phyloP scores from a whole-genome alignment of 2,888 invertebrate genomes.

The Drosophila lacicola region DNA sequence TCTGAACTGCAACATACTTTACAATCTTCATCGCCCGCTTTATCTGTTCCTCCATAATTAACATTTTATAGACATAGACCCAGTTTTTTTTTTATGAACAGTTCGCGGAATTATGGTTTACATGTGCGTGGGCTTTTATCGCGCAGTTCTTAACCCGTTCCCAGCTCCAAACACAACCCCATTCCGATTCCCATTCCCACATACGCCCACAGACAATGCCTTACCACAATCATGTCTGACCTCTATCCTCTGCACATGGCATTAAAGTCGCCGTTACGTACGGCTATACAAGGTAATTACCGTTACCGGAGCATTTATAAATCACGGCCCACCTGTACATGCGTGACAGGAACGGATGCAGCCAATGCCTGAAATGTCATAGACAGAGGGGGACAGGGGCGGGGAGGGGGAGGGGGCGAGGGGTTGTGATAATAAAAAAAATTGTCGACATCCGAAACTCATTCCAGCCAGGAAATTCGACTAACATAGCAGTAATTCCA shows the following conservation, averaged over 20 bases:
- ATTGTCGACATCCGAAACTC: conserved; percentile 38
- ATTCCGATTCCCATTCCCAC: not conserved
- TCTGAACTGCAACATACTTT: not conserved
- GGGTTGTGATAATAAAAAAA: conserved; percentile 24
- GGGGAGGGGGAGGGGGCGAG: not conserved
- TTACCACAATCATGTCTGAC: conserved; percentile 18
- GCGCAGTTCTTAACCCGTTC: conserved; percentile 1
- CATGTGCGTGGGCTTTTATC: conserved; percentile 25
- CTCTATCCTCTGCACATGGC: conserved; percentile 22
- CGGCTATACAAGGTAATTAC: conserved; percentile 36
- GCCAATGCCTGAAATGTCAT: conserved; percentile 47
- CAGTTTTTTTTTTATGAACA: conserved; percentile 29
- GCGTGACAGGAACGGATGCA: conserved; percentile 60
- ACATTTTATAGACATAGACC: conserved; percentile 13
- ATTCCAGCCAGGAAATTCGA: conserved; percentile 27
- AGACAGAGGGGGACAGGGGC: not conserved
- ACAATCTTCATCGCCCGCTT: not conserved
- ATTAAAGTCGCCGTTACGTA: conserved; percentile 10
- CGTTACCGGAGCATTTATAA: conserved; percentile 30
- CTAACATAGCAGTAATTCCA: conserved; percentile 25
- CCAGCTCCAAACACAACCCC: no score
- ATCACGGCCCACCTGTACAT: conserved; percentile 53
- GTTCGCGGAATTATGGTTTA: conserved; percentile 1
- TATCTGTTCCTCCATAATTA: conserved; percentile 7
- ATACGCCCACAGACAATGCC: not conserved